phyloP scores from a whole-genome alignment of 1,140 invertebrate species.

The Tetragnatha versicolor region DNA sequence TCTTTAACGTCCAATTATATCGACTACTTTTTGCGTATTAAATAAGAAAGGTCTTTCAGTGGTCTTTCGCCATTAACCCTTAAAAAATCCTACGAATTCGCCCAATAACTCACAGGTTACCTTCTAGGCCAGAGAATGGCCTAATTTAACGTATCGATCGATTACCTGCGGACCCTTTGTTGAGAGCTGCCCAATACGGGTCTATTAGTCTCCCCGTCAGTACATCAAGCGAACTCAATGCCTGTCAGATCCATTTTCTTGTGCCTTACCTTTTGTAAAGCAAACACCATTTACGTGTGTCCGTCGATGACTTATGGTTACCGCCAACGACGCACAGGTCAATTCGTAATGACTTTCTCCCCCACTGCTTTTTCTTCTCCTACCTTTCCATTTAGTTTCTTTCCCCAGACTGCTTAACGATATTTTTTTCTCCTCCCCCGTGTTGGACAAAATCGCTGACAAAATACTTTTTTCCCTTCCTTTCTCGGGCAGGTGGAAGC shows the following conservation, averaged over 20 bases:
- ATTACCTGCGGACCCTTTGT: too few species aligned
- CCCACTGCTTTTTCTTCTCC: neutral
- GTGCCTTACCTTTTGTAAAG: slow-evolving; percentile 11
- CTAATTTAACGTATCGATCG: too few species aligned
- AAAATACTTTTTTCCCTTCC: slow-evolving; percentile 42
- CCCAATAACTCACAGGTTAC: too few species aligned
- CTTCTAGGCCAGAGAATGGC: too few species aligned
- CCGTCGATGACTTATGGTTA: slow-evolving; percentile 22
- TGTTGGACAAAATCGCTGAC: slow-evolving; percentile 36
- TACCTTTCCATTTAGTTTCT: neutral
- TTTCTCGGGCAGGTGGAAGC: slow-evolving; percentile 19
- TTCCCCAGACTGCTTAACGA: neutral
- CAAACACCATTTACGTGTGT: slow-evolving; percentile 18
- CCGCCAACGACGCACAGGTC: slow-evolving; percentile 12
- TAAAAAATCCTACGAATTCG: too few species aligned
- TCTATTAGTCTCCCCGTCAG: neutral
- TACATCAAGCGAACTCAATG: slow-evolving; percentile 33
- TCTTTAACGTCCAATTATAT: too few species aligned
- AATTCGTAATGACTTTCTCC: slow-evolving; percentile 33
- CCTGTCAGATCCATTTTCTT: slow-evolving; percentile 26
- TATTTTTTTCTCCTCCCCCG: neutral
- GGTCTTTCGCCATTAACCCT: too few species aligned
- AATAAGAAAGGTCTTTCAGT: too few species aligned
- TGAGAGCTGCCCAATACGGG: neutral
- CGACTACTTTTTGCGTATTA: too few species aligned